Percentiles rank a stretch among this genome's conserved stretches.
Conservation (phyloP, 2,888 invertebrate species). For the Phyllotreta striolata region DNA sequence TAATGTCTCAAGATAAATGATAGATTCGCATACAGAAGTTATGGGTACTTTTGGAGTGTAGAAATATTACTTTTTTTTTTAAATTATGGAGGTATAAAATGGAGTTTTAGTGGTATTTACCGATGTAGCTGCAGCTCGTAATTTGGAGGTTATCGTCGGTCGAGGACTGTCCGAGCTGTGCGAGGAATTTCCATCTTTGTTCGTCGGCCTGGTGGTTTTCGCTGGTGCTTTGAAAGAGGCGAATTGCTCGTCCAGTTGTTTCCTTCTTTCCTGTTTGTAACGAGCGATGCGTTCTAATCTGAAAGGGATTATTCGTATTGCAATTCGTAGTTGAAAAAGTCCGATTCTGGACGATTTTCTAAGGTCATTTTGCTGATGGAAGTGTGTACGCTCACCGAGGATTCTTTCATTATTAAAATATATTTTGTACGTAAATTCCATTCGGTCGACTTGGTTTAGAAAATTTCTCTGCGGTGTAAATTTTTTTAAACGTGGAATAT, state of each 20-base stretch:
- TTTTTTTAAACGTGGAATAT: no score
- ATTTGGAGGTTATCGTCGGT: constrained; percentile 75
- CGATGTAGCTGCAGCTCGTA: constrained; percentile 67
- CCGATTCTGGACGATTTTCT: no score
- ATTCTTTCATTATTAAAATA: no score
- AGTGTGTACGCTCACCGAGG: no score
- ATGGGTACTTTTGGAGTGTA: not conserved
- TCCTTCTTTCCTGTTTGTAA: constrained; percentile 77
- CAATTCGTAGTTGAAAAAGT: not conserved
- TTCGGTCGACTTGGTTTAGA: no score
- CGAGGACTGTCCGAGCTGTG: constrained; percentile 64
- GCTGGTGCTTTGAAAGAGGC: constrained; percentile 25
- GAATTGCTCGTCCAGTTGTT: constrained; percentile 70
- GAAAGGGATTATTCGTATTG: constrained; percentile 18
- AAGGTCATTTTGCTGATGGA: no score
- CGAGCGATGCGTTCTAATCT: constrained; percentile 71
- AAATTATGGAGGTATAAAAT: no score
- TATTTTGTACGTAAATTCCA: no score
- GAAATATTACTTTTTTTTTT: not conserved
- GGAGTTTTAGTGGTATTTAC: no score
- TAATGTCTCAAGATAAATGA: not conserved
- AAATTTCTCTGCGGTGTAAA: no score
- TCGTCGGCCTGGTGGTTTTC: constrained; percentile 14
- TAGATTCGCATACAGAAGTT: not conserved
- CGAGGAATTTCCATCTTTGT: constrained; percentile 55